phyloP scores from a whole-genome alignment of 2,113 vertebrate species.

The Centropus bengalensis region DNA sequence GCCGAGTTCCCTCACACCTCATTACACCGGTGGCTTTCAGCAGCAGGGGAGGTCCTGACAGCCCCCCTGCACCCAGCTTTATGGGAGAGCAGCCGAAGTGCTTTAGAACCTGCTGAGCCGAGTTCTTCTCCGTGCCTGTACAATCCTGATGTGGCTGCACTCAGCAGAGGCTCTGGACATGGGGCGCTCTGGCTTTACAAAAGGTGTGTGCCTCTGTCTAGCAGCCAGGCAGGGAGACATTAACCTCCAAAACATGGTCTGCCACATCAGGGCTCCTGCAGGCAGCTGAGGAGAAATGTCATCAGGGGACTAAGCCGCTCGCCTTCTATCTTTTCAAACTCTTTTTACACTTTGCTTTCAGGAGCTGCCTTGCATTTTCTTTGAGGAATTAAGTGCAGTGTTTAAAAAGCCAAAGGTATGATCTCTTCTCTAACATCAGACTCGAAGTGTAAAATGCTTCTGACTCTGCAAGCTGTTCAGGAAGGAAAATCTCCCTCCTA shows the following conservation, averaged over 20 bases:
- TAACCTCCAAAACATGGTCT: background rate
- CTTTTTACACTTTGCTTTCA: background rate
- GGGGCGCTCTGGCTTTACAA: background rate
- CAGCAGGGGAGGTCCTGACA: background rate
- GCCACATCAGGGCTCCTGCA: background rate
- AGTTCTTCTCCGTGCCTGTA: background rate
- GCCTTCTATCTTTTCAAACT: background rate
- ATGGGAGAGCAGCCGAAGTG: background rate
- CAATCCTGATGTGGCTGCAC: accelerated
- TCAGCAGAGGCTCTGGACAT: background rate
- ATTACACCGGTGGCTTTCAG: background rate
- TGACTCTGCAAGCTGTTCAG: background rate
- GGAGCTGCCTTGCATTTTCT: background rate
- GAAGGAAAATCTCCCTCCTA: background rate
- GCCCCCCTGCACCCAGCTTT: background rate
- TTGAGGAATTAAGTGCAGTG: background rate
- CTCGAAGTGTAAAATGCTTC: background rate
- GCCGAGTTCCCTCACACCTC: background rate
- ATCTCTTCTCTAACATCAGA: background rate
- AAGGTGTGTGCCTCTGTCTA: background rate
- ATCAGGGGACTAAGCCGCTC: background rate
- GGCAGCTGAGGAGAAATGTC: background rate
- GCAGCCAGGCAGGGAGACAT: background rate
- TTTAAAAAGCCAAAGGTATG: background rate
- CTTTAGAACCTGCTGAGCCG: background rate